phyloP scores from a whole-genome alignment of 2,113 vertebrate species.

The Toxotes chatareus region DNA sequence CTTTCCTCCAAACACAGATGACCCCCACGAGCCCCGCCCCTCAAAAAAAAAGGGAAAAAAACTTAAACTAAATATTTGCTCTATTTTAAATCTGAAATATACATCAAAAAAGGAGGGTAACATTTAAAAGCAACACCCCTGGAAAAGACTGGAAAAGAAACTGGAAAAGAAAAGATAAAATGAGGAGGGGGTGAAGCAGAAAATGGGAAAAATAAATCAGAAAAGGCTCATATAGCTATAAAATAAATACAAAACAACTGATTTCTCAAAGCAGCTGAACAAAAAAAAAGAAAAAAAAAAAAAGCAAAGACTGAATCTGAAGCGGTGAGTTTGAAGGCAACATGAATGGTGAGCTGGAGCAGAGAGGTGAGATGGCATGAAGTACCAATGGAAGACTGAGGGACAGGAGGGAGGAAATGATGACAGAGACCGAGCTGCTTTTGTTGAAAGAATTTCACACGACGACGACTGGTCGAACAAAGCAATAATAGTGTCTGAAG shows the following conservation, averaged over 20 bases:
- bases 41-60: conserved; percentile 31
- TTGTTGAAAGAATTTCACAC: conserved; percentile 39
- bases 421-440: conserved; percentile 30
- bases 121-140: conserved; percentile 74
- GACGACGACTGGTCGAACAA: conserved; percentile 21
- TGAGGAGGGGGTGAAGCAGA: background rate
- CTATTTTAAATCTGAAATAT: conserved; percentile 83
- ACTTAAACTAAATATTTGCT: conserved; percentile 76
- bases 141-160: no score
- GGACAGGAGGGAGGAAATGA: conserved; percentile 9
- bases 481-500: conserved; percentile 27
- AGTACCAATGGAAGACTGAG: conserved; percentile 64
- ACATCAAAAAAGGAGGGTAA: conserved; percentile 74
- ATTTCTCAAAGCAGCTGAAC: conserved; percentile 79
- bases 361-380: conserved; percentile 34
- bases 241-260: conserved; percentile 85
- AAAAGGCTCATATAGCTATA: conserved; percentile 66
- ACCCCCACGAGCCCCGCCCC: background rate
- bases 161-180: conserved; percentile 61
- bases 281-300: background rate
- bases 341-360: conserved; percentile 42
- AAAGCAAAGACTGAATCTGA: conserved; percentile 17
- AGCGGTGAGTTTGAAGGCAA: conserved; percentile 66
- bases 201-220: conserved; percentile 36
- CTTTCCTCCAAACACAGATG: conserved; percentile 41